Base-by-base conservation (phyloP, 2,113 vertebrate genomes). In the Ginglymostoma cirratum region DNA sequence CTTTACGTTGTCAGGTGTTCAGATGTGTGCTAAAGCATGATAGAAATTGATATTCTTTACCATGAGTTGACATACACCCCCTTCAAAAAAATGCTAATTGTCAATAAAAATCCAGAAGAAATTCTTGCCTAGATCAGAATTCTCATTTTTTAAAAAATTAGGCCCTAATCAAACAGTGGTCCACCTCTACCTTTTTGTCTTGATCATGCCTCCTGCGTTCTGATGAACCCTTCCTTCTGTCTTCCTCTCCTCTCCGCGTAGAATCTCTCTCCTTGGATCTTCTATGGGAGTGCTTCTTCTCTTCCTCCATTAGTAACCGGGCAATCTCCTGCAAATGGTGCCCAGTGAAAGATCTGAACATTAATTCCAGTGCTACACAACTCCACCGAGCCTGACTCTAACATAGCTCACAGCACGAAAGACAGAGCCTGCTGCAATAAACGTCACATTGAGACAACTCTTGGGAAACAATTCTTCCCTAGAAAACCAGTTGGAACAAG, bases 261-360 rank as follows among this genome's bases (percentile, higher is more conserved):
- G 42, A 52, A 70, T 95, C 94, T 23, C 38, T 93, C 19, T 72
- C 94, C 94, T 95, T 95, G 67, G 42, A 72, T 52, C 76, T 95
- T 24, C 42, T 95, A 45, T 48, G 45, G 15, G 69, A 45, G 10
- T 52, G 69, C 45, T 95, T 95, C 45, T 95, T 95, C 42, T 95
- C 94, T 5, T 95, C 69, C 69, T 95, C 94, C 94, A 76, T 95
- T 3, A 95, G 94, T 72, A 95, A 76, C 27, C 94, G 69, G 23
- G 94, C 94, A 17, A 95, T 95, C 69, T 95, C 94, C 94, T 95
- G 94, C 24, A 70, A 72, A 4, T 34, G 38, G 3, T 14, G 34
- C 23, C 17, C 23, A 3, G 42, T 0, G 5, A 95, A 66, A 72
- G 38, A 45, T 72, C 52, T 45, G 27, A 70, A 34, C 34, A 38